Base-by-base conservation (phyloP, 2,113 vertebrate species). In the Oncorhynchus kisutch region DNA sequence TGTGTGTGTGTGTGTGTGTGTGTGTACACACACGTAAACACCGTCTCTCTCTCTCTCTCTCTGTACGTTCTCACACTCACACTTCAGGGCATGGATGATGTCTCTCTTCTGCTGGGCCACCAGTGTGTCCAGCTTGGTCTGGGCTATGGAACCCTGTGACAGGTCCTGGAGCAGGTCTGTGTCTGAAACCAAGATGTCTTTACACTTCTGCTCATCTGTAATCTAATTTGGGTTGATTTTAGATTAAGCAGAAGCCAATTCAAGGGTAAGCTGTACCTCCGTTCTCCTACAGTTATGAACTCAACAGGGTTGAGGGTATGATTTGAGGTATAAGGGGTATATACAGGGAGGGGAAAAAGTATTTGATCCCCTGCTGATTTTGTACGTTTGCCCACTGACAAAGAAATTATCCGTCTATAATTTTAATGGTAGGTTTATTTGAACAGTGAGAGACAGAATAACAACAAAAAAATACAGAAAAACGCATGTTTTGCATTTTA, bases 21-120 rank as follows among this genome's bases (percentile, higher is more conserved):
- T 67, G 51, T 57, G 6, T 64, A 71, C 45, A 20, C 54, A 67
- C 70, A 60, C 66, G 34, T 5, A 34, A 6, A 34, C 31, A 34
- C 34, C 0, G 34, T 54, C 27, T 75, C 60, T 67, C 16, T 54
- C 27, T 75, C 60, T 67, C 16, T 69, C 16, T 69, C 18, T 69
- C 22, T 9, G 34, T 34, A 16, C 9, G 83, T 29, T 27, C 54
- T 39, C 5, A 79, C 67, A 91, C 97, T 94, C 90, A 97, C 96
- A 96, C 82, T 86, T 93, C 89, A 96, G 92, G 7, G 96, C 95
- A 0, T 95, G 95, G 79, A 86, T 87, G 62, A 99, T 88, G 84
- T 95, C 94, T 13, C 88, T 90, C 68, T 86, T 91, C 75, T 98
- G 97, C 71, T 85, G 91, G 29, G 93, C 87, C 78, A 89, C 91